Base-by-base conservation (phyloP, 1,140 invertebrate species). In the Zaprionus gabonicus region DNA sequence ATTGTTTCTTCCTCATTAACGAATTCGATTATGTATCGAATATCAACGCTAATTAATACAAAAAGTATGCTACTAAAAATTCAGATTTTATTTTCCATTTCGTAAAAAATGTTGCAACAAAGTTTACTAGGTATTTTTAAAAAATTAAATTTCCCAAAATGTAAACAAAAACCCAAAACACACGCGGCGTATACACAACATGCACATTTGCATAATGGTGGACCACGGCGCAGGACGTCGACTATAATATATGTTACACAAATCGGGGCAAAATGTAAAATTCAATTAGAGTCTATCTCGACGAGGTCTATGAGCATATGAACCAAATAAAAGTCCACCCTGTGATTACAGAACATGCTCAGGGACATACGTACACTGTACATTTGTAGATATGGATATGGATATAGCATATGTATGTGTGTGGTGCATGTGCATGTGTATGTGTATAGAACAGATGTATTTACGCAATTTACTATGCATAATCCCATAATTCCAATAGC, bases 241-340 rank as follows among this genome's bases (percentile, higher is more conserved):
- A 17, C 41, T n/a, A 7, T 46, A 46, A 46, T 46, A 46, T 46
- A n/a, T 46, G n/a, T 41, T 41, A 41, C 15, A 41, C n/a, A 51
- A 51, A 51, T 51, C 46, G 20, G 20, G 46, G 10, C 12, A 20
- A 4, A 51, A 23, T 51, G 46, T 51, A 13, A 51, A 51, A 25
- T 51, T 51, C 46, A 51, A 51, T 51, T 51, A 51, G 46, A 9
- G 20, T 51, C 17, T 51, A 51, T 51, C 46, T 51, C 9, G 46
- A 51, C 46, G 10, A 23, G 10, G 20, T 12, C 4, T 1, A n/a
- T 46, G 17, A n/a, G 7, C 41, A 17, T 46, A 17, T 46, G 7
- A 46, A 51, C 7, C 5, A 25, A 51, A 46, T 44, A 44, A 46
- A 46, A 46, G 41, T 17, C n/a, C 1, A 23, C 7, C 3, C 20